Percentiles rank a stretch among this genome's conserved stretches.
Evolutionary conservation across 1,140 invertebrate species (phyloP).

Genomic region (Sinonovacula constricta): DNA sequence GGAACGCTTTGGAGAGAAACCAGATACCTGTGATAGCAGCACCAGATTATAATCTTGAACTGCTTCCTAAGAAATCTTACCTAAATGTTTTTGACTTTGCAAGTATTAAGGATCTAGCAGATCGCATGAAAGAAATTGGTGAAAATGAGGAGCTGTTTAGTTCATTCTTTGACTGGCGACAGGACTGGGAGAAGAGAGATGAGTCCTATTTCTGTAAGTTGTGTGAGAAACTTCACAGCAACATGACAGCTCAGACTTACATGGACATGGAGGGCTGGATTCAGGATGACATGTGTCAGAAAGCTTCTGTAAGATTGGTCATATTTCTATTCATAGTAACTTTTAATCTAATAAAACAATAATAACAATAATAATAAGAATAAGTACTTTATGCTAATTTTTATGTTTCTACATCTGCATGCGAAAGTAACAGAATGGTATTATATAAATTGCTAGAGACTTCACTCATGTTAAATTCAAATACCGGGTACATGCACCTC

Average conservation of each 20-base stretch:
- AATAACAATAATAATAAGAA: too few species aligned
- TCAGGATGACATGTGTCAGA: constrained; percentile 4
- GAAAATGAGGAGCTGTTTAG: neutral
- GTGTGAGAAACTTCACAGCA: neutral
- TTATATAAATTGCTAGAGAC: too few species aligned
- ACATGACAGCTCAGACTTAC: neutral
- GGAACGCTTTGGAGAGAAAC: neutral
- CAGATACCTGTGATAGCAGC: constrained; percentile 11
- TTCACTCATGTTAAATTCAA: too few species aligned
- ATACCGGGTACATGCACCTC: too few species aligned
- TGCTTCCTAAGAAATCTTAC: neutral
- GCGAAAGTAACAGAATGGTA: too few species aligned
- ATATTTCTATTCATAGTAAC: too few species aligned
- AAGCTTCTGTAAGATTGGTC: too few species aligned
- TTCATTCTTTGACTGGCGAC: neutral
- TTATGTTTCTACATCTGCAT: too few species aligned
- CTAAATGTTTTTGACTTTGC: constrained; percentile 8
- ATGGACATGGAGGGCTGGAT: neutral
- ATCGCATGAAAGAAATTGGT: neutral
- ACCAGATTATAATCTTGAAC: neutral
- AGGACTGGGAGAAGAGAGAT: neutral
- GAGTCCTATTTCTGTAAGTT: neutral
- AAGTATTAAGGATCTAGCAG: neutral
- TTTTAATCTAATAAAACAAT: too few species aligned
- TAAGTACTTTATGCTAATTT: too few species aligned